Evolutionary conservation across 2,888 invertebrate genomes (phyloP), one percentile per base, ranked within the genome.

Genomic region (Conus canariensis): DNA sequence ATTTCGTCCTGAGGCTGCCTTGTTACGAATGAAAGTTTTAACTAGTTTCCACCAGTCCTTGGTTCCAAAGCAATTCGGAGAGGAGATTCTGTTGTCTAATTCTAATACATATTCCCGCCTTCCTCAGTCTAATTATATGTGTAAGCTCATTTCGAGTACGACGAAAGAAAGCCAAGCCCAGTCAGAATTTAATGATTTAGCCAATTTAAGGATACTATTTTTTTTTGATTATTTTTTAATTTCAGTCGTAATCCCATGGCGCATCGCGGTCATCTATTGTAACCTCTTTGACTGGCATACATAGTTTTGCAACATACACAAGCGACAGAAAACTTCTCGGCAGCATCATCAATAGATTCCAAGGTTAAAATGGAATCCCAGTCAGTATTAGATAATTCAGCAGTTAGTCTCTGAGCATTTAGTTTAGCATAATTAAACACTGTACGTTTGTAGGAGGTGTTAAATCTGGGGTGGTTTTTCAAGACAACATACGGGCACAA

Each of bases 1-100:
- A 56, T 82, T 14, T 82, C 82, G n/a, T 82, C 45, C 19, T 82
- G 45, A 56, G 82, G 82, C 56, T 82, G 8, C 77, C 77, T 77
- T 77, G 25, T 45, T 77, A 30, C 25, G 14, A 25, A 19, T 56
- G 56, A 56, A 82, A 2, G 82, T 56, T 82, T 82, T 82, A 56
- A 82, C 82, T 56, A 82, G 19, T 82, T 82, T 56, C 82, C 82
- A 77, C 30, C 77, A 77, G 12, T 77, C 30, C 14, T 77, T 77
- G 10, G 77, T 12, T 16, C 77, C 82, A 45, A 82, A 82, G 1
- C 8, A 8, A 8, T 56, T 19, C 1, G 82, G 82, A 19, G 19
- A 56, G n/a, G 82, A 82, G 56, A 82, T 56, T 14, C 56, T 5
- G 56, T 56, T 19, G 56, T 82, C 82, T 12, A 77, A 16, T 30